Evolutionary conservation across 2,797 vertebrate genomes (phyloP).

Genomic region (Cephalopachus bancanus): DNA sequence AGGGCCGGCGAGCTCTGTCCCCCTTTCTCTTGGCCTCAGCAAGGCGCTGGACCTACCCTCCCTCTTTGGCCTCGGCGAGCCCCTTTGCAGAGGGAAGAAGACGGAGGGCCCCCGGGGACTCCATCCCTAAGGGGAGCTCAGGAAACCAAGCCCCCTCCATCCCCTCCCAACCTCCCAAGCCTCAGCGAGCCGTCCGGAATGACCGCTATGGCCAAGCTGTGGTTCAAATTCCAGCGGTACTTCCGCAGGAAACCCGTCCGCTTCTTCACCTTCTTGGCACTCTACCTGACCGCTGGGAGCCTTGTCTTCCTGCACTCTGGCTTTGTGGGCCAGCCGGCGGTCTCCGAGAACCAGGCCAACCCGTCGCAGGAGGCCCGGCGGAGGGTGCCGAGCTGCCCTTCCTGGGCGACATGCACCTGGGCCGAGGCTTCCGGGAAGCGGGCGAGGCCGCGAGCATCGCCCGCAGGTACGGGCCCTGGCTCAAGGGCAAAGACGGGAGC

Average conservation of each 20-base stretch:
- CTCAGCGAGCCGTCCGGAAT: conserved; percentile 84
- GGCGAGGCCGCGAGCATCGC: conserved; percentile 79
- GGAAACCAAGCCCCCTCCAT: not conserved
- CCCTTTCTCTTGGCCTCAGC: not conserved
- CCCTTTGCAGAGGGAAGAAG: not conserved
- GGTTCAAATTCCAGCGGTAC: conserved; percentile 96
- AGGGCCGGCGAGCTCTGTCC: not conserved
- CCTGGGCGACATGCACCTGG: conserved; percentile 88
- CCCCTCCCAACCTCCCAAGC: not conserved
- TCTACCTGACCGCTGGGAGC: conserved; percentile 97
- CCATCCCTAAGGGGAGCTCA: not conserved
- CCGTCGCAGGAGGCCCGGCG: conserved; percentile 75
- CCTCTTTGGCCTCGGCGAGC: not conserved
- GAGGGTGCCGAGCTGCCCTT: conserved; percentile 87
- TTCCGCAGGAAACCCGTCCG: conserved; percentile 95
- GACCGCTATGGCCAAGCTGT: conserved; percentile 95
- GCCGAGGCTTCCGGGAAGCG: conserved; percentile 90
- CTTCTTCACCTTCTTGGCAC: conserved; percentile 96
- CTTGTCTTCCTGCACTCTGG: conserved; percentile 96
- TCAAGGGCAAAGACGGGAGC: conserved; percentile 89
- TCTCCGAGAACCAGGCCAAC: conserved; percentile 81
- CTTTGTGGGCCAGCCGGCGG: conserved; percentile 90
- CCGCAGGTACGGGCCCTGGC: conserved; percentile 92
- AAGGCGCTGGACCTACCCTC: not conserved
- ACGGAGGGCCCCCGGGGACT: not conserved